Conservation (phyloP, 1,140 invertebrate genomes). For the Dufourea novaeangliae region DNA sequence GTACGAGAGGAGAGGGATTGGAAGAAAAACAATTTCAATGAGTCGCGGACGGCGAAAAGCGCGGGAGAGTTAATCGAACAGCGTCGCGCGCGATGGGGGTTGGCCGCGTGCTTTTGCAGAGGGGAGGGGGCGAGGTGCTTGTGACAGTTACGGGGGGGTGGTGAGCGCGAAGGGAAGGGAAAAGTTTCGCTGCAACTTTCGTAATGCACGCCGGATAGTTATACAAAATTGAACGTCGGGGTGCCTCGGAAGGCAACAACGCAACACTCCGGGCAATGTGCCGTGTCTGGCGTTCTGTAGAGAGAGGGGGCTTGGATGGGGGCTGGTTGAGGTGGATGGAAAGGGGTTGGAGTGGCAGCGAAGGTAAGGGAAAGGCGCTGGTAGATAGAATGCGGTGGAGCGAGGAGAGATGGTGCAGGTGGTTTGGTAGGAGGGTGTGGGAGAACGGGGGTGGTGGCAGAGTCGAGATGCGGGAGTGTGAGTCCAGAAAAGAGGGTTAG, state of each 20-base stretch:
- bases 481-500: slow-evolving; percentile 80
- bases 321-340: slow-evolving; percentile 45
- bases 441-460: slow-evolving; percentile 40
- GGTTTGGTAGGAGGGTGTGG: slow-evolving; percentile 33
- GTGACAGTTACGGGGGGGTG: neutral
- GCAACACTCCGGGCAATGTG: slow-evolving; percentile 72
- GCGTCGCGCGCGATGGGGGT: slow-evolving; percentile 17
- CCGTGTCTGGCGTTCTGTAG: slow-evolving; percentile 64
- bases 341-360: slow-evolving; percentile 50
- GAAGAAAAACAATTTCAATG: slow-evolving; percentile 60
- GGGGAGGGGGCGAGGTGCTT: neutral
- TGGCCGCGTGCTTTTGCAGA: neutral
- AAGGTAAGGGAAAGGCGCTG: slow-evolving; percentile 61
- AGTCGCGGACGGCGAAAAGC: slow-evolving; percentile 53
- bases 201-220: slow-evolving; percentile 71
- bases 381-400: slow-evolving; percentile 56
- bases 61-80: slow-evolving; percentile 65
- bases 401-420: slow-evolving; percentile 54
- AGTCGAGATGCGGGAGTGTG: slow-evolving; percentile 73
- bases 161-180: slow-evolving; percentile 44
- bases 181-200: slow-evolving; percentile 70
- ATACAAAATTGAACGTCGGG: slow-evolving; percentile 73
- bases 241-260: slow-evolving; percentile 68
- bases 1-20: too few species aligned
- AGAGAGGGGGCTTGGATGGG: slow-evolving; percentile 29